Percentiles rank a stretch among this genome's conserved stretches.
phyloP scores from a whole-genome alignment of 2,888 invertebrate genomes.

The Agelastica alni region DNA sequence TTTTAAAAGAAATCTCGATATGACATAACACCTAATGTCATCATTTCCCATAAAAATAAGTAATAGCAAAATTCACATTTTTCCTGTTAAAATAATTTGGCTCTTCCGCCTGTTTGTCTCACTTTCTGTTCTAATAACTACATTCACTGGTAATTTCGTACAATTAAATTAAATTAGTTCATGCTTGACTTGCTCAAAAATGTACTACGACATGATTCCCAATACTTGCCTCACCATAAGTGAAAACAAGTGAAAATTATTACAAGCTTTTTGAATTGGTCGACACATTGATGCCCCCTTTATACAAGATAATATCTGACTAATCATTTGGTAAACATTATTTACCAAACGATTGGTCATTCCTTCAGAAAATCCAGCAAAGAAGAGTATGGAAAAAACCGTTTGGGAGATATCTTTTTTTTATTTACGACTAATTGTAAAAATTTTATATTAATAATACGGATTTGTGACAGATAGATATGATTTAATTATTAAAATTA shows the following conservation, averaged over 20 bases:
- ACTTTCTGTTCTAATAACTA: constrained; percentile 43
- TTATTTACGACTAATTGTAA: too few relatives aligned
- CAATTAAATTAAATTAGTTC: constrained; percentile 43
- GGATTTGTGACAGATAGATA: too few relatives aligned
- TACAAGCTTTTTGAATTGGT: constrained; percentile 27
- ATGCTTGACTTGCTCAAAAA: constrained; percentile 41
- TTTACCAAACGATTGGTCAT: too few relatives aligned
- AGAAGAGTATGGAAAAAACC: too few relatives aligned
- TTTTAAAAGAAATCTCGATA: too few relatives aligned
- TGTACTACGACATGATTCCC: constrained; percentile 37
- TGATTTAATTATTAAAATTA: too few relatives aligned
- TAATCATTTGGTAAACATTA: too few relatives aligned
- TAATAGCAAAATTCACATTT: constrained; percentile 32
- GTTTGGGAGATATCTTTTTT: too few relatives aligned
- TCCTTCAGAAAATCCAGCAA: too few relatives aligned
- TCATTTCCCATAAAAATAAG: constrained; percentile 26
- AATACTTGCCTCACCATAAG: constrained; percentile 33
- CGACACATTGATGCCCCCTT: too few relatives aligned
- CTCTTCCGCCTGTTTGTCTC: constrained; percentile 39
- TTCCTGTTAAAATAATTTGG: constrained; percentile 37
- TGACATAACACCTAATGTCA: not conserved
- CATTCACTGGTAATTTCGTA: constrained; percentile 41
- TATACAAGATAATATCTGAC: too few relatives aligned
- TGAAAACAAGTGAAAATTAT: constrained; percentile 36
- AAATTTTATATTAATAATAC: too few relatives aligned